Evolutionary conservation across 2,113 vertebrate species (phyloP).

Genomic region (Lasiurus borealis): DNA sequence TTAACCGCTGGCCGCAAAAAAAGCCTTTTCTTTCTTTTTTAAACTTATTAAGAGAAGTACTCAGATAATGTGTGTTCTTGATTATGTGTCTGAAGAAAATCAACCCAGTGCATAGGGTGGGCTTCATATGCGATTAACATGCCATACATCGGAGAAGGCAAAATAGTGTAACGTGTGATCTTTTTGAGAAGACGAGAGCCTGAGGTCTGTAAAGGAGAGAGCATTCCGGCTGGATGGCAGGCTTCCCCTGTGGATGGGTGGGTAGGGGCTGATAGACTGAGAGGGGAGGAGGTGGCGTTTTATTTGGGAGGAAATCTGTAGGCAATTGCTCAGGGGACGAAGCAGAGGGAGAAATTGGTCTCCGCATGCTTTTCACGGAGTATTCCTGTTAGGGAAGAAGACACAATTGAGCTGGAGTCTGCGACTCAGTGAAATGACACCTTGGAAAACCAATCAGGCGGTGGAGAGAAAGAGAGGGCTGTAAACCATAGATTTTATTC

Average conservation of each 20-base stretch:
- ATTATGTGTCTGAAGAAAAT: constrained; percentile 8
- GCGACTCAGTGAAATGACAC: not conserved
- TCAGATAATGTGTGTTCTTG: constrained; percentile 9
- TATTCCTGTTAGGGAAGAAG: not conserved
- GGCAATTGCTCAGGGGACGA: not conserved
- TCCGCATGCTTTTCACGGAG: not conserved
- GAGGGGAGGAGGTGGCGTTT: not conserved
- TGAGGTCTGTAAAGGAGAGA: not conserved
- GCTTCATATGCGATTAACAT: no score
- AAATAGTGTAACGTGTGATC: accelerated
- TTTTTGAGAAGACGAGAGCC: not conserved
- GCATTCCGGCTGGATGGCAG: not conserved
- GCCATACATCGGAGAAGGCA: not conserved
- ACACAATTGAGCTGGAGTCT: not conserved
- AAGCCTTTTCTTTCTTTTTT: not conserved
- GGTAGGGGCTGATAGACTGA: no score
- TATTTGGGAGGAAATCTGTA: not conserved
- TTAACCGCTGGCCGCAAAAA: not conserved
- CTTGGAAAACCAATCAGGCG: not conserved
- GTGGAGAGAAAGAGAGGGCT: not conserved
- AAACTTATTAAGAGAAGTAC: constrained; percentile 9
- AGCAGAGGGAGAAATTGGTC: not conserved
- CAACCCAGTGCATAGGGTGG: not conserved
- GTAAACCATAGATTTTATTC: not conserved
- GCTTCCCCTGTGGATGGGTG: not conserved